Conservation (phyloP, 2,113 vertebrate genomes). For the Oreochromis aureus region DNA sequence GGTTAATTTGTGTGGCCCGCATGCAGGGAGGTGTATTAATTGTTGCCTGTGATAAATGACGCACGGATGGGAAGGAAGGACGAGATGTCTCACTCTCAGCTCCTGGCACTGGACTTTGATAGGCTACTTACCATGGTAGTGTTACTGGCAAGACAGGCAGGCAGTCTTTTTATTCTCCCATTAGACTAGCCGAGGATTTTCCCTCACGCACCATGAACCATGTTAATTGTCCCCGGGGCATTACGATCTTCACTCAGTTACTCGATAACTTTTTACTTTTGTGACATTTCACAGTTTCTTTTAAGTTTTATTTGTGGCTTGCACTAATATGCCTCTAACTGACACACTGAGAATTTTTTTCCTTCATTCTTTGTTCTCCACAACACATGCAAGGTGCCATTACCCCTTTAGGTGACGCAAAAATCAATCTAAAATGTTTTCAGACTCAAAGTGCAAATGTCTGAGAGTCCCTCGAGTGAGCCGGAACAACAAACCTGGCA, state of each 20-base stretch:
- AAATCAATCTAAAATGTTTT: conserved; percentile 56
- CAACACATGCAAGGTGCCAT: conserved; percentile 38
- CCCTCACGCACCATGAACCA: conserved; percentile 62
- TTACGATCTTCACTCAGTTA: conserved; percentile 63
- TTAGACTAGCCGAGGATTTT: conserved; percentile 60
- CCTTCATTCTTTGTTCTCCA: conserved; percentile 41
- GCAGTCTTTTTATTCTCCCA: conserved; percentile 57
- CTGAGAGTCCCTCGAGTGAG: conserved; percentile 52
- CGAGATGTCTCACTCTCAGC: conserved; percentile 35
- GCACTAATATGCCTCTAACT: conserved; percentile 26
- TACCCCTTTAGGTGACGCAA: conserved; percentile 34
- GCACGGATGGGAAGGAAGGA: conserved; percentile 16
- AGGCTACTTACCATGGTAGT: conserved; percentile 37
- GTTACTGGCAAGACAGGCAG: conserved; percentile 35
- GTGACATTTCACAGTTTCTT: conserved; percentile 55
- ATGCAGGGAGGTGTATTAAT: conserved; percentile 33
- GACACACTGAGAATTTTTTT: background rate
- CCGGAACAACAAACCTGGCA: conserved; percentile 69
- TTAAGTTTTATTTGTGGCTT: conserved; percentile 49
- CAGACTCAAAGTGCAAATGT: conserved; percentile 52
- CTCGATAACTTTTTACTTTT: conserved; percentile 64
- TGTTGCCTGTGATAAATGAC: conserved; percentile 44
- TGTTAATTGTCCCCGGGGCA: conserved; percentile 64
- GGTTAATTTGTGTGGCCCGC: conserved; percentile 28
- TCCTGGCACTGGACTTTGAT: conserved; percentile 46